Evolutionary conservation across 2,113 vertebrate species (phyloP).

Genomic region (Pan troglodytes): NHGRI_mPanTro3-v2.1_pri NC_086015.1:192942001-192942500

Average conservation of each 20-base stretch:
- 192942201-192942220: not conserved
- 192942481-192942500: not conserved
- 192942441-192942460: not conserved
- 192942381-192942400: not conserved
- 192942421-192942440: not conserved
- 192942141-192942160: constrained; percentile 55
- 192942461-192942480: not conserved
- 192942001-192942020: not conserved
- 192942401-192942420: not conserved
- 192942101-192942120: constrained; percentile 60
- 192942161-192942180: constrained; percentile 9
- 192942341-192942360: not conserved
- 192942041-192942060: constrained; percentile 19
- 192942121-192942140: constrained; percentile 69
- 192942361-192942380: not conserved
- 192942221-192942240: not conserved
- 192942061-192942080: constrained; percentile 57
- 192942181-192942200: constrained; percentile 24
- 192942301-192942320: not conserved
- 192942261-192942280: constrained; percentile 10
- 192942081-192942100: constrained; percentile 58
- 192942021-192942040: not conserved
- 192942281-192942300: not conserved
- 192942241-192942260: constrained; percentile 16
- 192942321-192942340: not conserved